Evolutionary conservation across 2,797 vertebrate genomes (phyloP).

Genomic region (Pseudocheirus occidentalis): DNA sequence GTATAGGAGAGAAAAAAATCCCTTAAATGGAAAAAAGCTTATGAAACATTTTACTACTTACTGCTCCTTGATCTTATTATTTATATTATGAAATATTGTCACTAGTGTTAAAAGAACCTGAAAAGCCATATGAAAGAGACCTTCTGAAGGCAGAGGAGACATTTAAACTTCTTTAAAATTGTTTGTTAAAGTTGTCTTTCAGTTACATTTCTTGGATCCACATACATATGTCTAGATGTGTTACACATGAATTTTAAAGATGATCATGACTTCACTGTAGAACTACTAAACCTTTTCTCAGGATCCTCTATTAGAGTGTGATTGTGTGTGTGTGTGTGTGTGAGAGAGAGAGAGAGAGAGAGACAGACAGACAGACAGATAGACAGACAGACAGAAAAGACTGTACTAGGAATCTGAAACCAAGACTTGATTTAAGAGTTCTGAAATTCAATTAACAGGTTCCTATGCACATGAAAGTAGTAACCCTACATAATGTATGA

Average conservation of each 20-base stretch:
- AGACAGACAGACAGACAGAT: too few relatives aligned
- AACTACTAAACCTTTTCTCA: neutral
- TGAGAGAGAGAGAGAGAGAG: neutral
- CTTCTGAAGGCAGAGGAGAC: conserved; percentile 13
- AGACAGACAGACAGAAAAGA: neutral
- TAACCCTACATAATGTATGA: neutral
- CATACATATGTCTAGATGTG: neutral
- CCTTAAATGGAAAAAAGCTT: conserved; percentile 22
- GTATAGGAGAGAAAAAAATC: neutral
- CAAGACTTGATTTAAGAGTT: neutral
- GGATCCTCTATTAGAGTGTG: neutral
- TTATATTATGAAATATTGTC: conserved; percentile 50
- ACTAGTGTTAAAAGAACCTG: conserved; percentile 10
- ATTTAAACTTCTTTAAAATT: neutral
- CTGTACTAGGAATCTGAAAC: neutral
- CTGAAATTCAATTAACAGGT: neutral
- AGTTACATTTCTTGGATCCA: neutral
- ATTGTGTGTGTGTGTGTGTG: too few relatives aligned
- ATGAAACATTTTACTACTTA: conserved; percentile 29
- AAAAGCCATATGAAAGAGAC: neutral
- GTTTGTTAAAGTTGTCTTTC: neutral
- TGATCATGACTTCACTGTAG: neutral
- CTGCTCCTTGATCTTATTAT: neutral
- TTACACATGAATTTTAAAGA: neutral
- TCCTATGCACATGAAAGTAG: neutral